phyloP scores from a whole-genome alignment of 2,797 vertebrate genomes.

The Mionectes olivaceus region DNA sequence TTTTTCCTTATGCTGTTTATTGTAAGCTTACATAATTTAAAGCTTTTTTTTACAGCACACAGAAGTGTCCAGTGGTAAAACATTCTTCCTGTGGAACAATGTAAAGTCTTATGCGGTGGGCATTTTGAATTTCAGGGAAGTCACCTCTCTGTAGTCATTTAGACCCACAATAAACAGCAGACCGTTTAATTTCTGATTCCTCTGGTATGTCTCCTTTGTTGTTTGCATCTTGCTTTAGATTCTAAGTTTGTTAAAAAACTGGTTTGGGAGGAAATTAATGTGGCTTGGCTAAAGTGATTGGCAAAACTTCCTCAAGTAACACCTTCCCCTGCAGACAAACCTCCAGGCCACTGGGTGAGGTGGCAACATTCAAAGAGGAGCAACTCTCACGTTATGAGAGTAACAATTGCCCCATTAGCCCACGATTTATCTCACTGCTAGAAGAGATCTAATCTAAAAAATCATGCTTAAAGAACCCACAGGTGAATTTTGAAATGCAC shows the following conservation, averaged over 20 bases:
- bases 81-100: constrained; percentile 19
- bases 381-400: neutral
- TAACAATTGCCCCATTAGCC: neutral
- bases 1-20: constrained; percentile 39
- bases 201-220: constrained; percentile 1
- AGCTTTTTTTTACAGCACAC: neutral
- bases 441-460: neutral
- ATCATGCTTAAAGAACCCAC: neutral
- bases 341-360: neutral
- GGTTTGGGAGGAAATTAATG: neutral
- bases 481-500: neutral
- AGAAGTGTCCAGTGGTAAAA: constrained; percentile 9
- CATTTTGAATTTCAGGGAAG: constrained; percentile 19
- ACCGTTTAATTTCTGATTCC: constrained; percentile 5
- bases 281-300: neutral
- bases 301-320: neutral
- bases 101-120: neutral
- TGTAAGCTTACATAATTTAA: neutral
- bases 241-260: neutral
- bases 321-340: neutral
- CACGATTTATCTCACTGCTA: neutral
- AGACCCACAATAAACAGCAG: constrained; percentile 59
- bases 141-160: constrained; percentile 3
- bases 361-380: neutral
- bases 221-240: neutral